Evolutionary conservation across 2,888 invertebrate species (phyloP).

Genomic region (Hyles lineata): DNA sequence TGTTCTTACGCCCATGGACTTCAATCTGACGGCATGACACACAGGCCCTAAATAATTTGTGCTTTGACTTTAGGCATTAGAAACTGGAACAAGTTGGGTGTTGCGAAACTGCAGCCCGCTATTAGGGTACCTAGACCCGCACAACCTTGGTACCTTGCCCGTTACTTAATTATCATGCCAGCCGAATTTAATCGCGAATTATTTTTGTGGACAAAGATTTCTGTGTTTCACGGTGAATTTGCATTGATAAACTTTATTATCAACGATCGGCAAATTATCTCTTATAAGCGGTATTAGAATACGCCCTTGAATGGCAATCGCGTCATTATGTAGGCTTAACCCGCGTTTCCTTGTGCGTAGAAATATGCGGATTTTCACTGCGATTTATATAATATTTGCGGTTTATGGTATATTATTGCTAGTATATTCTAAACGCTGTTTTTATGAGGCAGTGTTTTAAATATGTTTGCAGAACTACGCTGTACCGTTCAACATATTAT

Average conservation of each 20-base stretch:
- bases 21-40: slow-evolving; percentile 70
- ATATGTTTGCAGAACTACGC: neutral
- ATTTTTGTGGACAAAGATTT: slow-evolving; percentile 62
- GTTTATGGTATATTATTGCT: neutral
- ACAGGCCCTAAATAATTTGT: slow-evolving; percentile 78
- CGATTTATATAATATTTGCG: neutral
- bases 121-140: slow-evolving; percentile 76
- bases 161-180: slow-evolving; percentile 84
- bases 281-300: slow-evolving; percentile 19
- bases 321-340: neutral
- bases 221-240: slow-evolving; percentile 38
- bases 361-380: slow-evolving; percentile 11
- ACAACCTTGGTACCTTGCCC: slow-evolving; percentile 75
- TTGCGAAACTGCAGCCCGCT: slow-evolving; percentile 63
- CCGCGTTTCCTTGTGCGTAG: slow-evolving; percentile 4
- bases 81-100: slow-evolving; percentile 69
- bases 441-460: neutral
- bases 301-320: slow-evolving; percentile 21
- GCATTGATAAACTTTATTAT: slow-evolving; percentile 28
- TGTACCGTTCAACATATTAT: neutral
- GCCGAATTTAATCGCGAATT: slow-evolving; percentile 73
- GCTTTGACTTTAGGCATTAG: slow-evolving; percentile 73
- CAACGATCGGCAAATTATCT: slow-evolving; percentile 23
- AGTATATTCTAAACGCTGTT: neutral
- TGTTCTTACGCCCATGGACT: slow-evolving; percentile 57